Evolutionary conservation across 2,113 vertebrate genomes (phyloP), one percentile per base, ranked within the genome.

Genomic region (Centropus bengalensis): DNA sequence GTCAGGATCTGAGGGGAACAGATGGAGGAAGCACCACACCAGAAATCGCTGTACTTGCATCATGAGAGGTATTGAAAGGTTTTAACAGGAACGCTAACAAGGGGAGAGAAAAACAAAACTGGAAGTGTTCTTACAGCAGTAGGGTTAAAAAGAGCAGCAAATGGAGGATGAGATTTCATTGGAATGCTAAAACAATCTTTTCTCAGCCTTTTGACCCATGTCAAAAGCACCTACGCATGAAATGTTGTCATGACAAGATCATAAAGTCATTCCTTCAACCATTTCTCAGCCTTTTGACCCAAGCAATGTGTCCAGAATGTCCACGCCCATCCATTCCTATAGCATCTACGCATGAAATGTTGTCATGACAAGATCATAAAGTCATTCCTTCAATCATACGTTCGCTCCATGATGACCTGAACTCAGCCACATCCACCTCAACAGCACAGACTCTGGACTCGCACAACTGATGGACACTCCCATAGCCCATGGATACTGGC

Each of bases 351-450:
- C 55, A 33, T 44, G 45, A 70, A 83, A 96, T 40, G 79, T 2
- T 5, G 19, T 22, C 40, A 18, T 5, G 20, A n/a, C 59, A 62
- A 56, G 32, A 18, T 45, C 78, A 77, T 9, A 10, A 33, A 75
- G 24, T 80, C 86, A 89, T 15, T 69, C 82, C 88, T 64, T 94
- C 96, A 96, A 7, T 76, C 93, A 93, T 18, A 21, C 86, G 2
- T 40, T 45, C 96, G 93, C 82, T 88, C 89, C 75, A 60, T 1
- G 27, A 74, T 6, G 51, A 49, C 66, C 91, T 91, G 82, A 12
- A n/a, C 62, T 84, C 86, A 71, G 51, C 63, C 91, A 91, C 95
- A 95, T 91, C 82, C 89, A 89, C 5, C 85, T 52, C 88, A 87
- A 23, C 81, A 95, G 66, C 73, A 93, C 88, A 89, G 74, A 44